Evolutionary conservation across 2,797 vertebrate genomes (phyloP).

Genomic region (Anguilla obscura): DNA sequence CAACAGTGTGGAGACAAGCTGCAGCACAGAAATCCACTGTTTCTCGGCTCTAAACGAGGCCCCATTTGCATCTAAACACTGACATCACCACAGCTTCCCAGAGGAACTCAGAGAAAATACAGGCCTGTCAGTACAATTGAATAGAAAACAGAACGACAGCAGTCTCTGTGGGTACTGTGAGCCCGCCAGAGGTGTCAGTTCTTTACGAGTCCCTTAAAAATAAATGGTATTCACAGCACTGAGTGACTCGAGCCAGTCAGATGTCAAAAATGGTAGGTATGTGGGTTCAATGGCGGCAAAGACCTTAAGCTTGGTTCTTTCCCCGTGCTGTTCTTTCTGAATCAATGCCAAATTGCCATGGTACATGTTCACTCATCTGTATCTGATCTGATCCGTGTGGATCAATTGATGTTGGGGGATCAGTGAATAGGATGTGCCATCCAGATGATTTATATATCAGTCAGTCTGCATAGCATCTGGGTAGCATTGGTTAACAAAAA

Average conservation of each 20-base stretch:
- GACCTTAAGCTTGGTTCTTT: neutral
- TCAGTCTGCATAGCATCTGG: neutral
- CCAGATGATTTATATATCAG: conserved; percentile 11
- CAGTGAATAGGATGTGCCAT: neutral
- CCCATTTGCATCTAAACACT: conserved; percentile 14
- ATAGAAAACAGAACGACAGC: neutral
- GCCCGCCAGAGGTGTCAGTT: neutral
- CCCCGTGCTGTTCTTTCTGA: neutral
- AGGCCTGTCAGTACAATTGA: conserved; percentile 7
- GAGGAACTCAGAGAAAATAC: neutral
- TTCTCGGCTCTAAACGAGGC: neutral
- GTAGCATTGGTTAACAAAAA: neutral
- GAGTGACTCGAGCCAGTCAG: neutral
- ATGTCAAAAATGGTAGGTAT: neutral
- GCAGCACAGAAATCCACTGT: conserved; percentile 17
- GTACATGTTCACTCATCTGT: neutral
- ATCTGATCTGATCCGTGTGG: neutral
- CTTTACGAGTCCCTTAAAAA: neutral
- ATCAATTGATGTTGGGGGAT: neutral
- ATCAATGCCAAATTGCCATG: neutral
- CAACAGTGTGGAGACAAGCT: neutral
- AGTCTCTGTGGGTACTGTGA: neutral
- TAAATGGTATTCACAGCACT: neutral
- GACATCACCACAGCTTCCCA: neutral
- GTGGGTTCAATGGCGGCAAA: neutral